Evolutionary conservation across 1,140 invertebrate species (phyloP), one percentile per base, ranked within the genome.

Genomic region (Danaus plexippus): DNA sequence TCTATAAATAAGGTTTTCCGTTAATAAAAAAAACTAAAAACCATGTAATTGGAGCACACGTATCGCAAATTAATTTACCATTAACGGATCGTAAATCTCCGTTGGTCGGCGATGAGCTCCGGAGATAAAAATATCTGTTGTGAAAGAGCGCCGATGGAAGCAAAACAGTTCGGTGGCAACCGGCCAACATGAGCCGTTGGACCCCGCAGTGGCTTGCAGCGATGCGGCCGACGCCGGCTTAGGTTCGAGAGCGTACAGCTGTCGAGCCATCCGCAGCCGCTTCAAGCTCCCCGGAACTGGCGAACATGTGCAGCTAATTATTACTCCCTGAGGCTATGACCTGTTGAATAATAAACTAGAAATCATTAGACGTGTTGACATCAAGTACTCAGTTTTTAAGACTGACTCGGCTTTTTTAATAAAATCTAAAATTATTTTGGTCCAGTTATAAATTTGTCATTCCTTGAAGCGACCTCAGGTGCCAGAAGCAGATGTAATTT

Each of bases 31-130:
- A 51, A 51, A 11, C 9, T n/a, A 42, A 50, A 50, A 32, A 32
- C 2, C 22, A 32, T 40, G 12, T 44, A 55, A 55, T 55, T 55
- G 41, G 51, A 61, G 50, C 67, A 69, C 64, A 59, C 66, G 67
- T 66, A 60, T 56, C 57, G 57, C 61, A 60, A 68, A 71, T 66
- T 66, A 71, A 71, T 71, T 63, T 57, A 64, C 61, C 64, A 68
- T 71, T 64, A 61, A 57, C 69, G 57, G 68, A 43, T 67, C 59
- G 57, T 71, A 71, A 71, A 67, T 65, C 58, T 45, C 43, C 50
- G 32, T 13, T 49, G 47, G 54, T 57, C 50, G 53, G 53, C 50
- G 53, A 50, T 61, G 47, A 44, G 53, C 54, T 66, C 40, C 48
- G 43, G 56, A 32, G 66, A 54, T 66, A 68, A 68, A 68, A 71